Evolutionary conservation across 1,140 invertebrate genomes (phyloP), one percentile per base, ranked within the genome.

Genomic region (Papilio machaon): DNA sequence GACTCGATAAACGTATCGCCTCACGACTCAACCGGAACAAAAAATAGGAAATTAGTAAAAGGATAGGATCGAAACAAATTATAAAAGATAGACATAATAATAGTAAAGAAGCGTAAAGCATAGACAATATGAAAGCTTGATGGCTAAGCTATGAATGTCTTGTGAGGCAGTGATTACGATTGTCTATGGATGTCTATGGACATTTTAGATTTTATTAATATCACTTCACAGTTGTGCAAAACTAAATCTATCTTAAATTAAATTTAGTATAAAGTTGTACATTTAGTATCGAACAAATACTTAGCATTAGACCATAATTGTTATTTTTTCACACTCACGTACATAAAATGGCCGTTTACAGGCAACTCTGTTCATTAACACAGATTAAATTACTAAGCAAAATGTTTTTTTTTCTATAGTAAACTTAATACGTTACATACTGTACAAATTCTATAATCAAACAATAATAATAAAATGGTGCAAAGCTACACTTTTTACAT

Each of bases 141-240:
- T 89, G 90, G 89, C 88, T 92, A 93, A 94, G 92, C 93, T 92
- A 94, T 93, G 93, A 94, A 94, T 94, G 93, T 94, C 84, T 88
- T 89, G 93, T 93, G 93, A 94, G 93, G 93, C 93, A 94, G 91
- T 94, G 92, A 94, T 93, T 93, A 92, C 92, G 90, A 91, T 90
- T 83, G 83, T 88, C 86, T 92, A 91, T 90, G 84, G 82, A 79
- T 79, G 77, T 67, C 77, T 82, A 87, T 85, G 81, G 81, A 81
- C 77, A 85, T 78, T 82, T 84, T 78, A 43, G 49, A 64, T 80
- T 80, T 77, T 73, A 13, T 80, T 73, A 52, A 81, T 58, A n/a
- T 79, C 77, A 74, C 47, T 79, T 81, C 54, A 81, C 79, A 78
- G 73, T 75, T 74, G 46, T 82, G 81, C 80, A 76, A 52, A 75